Evolutionary conservation across 1,140 invertebrate genomes (phyloP).

Genomic region (Vanessa tameamea): DNA sequence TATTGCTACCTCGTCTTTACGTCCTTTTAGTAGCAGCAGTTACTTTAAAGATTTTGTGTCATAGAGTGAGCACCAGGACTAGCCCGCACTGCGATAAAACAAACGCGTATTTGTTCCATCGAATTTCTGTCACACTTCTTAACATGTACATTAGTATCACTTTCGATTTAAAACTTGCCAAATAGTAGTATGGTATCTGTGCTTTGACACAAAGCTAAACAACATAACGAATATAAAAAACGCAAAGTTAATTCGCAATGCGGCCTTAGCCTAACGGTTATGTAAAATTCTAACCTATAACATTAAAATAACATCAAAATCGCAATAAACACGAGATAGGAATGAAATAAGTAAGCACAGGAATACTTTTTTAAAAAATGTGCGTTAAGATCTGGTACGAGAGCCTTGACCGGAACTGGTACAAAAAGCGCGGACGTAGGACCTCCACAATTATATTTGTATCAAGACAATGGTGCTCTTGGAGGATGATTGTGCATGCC

Average conservation of each 20-base stretch:
- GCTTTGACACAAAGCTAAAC: too few species aligned
- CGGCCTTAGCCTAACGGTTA: not conserved
- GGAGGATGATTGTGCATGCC: conserved; percentile 79
- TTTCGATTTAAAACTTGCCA: too few species aligned
- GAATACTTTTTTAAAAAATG: not conserved
- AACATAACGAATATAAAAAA: too few species aligned
- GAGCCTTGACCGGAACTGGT: not conserved
- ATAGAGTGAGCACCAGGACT: too few species aligned
- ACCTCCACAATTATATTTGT: not conserved
- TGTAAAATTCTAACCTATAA: not conserved
- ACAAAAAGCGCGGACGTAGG: not conserved
- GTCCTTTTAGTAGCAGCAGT: not conserved
- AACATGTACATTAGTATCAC: too few species aligned
- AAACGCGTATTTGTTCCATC: too few species aligned
- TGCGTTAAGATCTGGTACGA: not conserved
- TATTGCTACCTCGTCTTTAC: not conserved
- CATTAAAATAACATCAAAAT: not conserved
- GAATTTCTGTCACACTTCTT: too few species aligned
- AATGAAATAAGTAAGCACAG: not conserved
- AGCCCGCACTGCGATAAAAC: too few species aligned
- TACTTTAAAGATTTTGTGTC: not conserved
- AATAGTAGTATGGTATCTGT: too few species aligned
- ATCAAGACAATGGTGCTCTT: conserved; percentile 48
- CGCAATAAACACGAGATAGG: not conserved
- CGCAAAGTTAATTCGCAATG: too few species aligned